Evolutionary conservation across 30 jellyfish, hydroid and myxozoan species (phyloP).

Genomic region (Nemopilema nomurai): DNA sequence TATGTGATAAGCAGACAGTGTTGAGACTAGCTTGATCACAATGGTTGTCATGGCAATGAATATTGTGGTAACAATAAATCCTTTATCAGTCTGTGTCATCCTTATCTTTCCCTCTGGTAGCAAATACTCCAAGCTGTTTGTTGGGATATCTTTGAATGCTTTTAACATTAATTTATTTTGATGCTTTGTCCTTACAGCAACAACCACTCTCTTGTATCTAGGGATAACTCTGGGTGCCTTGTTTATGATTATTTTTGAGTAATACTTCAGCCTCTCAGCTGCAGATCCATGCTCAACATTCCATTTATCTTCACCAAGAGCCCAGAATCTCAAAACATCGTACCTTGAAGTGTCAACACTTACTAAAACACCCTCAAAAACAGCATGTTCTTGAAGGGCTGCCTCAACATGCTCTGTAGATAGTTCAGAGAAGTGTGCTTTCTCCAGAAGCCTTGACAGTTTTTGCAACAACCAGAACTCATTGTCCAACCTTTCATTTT

Average conservation of each 20-base stretch:
- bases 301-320: slow-evolving; percentile 72
- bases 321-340: slow-evolving; percentile 91
- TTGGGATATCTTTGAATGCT: slow-evolving; percentile 90
- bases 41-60: slow-evolving; percentile 68
- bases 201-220: slow-evolving; percentile 85
- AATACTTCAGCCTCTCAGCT: slow-evolving; percentile 30
- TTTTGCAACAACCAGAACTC: slow-evolving; percentile 86
- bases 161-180: slow-evolving; percentile 82
- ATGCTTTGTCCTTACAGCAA: slow-evolving; percentile 88
- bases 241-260: slow-evolving; percentile 33
- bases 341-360: slow-evolving; percentile 81
- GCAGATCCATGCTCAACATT: slow-evolving; percentile 30
- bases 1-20: slow-evolving; percentile 53
- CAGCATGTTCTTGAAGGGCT: slow-evolving; percentile 75
- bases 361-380: slow-evolving; percentile 86
- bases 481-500: slow-evolving; percentile 75
- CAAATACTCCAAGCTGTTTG: slow-evolving; percentile 72
- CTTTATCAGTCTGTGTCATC: slow-evolving; percentile 76
- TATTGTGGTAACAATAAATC: slow-evolving; percentile 63
- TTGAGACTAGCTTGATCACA: slow-evolving; percentile 40
- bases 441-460: slow-evolving; percentile 64
- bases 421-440: slow-evolving; percentile 82
- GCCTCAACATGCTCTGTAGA: slow-evolving; percentile 55
- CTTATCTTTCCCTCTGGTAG: slow-evolving; percentile 89
- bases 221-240: slow-evolving; percentile 63